phyloP scores from a whole-genome alignment of 2,797 vertebrate species.

The Ceryle rudis region DNA sequence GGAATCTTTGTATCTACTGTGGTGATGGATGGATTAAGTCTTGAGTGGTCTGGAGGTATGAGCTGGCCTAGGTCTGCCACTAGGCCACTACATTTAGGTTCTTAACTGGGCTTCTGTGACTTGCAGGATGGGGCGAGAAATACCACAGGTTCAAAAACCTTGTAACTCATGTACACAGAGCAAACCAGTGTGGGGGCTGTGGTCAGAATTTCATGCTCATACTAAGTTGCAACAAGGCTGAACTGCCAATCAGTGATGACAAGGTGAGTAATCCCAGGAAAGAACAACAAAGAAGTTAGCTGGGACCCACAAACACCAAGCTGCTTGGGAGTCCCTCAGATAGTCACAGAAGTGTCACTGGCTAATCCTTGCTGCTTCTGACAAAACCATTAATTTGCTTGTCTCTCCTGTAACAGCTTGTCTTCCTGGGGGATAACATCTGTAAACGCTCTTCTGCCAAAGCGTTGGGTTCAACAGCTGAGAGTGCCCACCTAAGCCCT shows the following conservation, averaged over 20 bases:
- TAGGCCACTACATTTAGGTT: neutral
- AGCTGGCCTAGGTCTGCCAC: neutral
- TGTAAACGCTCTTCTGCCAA: neutral
- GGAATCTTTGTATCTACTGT: neutral
- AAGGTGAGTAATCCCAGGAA: neutral
- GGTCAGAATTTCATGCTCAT: neutral
- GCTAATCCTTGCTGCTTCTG: neutral
- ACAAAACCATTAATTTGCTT: neutral
- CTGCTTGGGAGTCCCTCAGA: neutral
- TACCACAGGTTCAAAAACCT: neutral
- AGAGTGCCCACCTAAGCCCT: neutral
- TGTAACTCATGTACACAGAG: neutral
- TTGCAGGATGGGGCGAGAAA: neutral
- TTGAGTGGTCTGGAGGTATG: neutral
- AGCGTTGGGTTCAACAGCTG: neutral
- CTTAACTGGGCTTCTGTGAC: neutral
- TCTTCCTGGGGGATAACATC: neutral
- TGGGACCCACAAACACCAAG: neutral
- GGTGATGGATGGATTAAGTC: neutral
- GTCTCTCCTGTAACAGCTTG: neutral
- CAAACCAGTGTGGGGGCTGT: neutral
- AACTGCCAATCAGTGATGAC: neutral
- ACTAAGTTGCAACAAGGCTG: neutral
- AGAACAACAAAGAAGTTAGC: neutral
- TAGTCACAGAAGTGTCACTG: neutral